Evolutionary conservation across 2,113 vertebrate species (phyloP).

Genomic region (Isurus oxyrinchus): DNA sequence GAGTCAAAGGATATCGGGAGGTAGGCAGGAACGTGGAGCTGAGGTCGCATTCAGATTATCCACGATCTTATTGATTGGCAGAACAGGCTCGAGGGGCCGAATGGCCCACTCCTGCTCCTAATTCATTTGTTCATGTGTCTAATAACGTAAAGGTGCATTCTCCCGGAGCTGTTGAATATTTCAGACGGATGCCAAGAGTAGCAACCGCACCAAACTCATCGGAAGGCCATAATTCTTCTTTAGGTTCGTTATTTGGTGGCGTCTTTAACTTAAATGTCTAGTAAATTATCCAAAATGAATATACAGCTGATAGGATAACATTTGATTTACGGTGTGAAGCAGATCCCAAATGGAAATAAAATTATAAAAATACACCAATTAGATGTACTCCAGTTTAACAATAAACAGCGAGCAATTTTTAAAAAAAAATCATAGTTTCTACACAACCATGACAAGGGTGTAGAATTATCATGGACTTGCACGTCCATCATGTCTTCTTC

Average conservation of each 20-base stretch:
- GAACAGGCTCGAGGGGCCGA: no score
- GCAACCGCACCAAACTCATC: not conserved
- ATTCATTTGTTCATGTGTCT: no score
- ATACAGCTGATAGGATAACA: not conserved
- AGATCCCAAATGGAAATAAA: not conserved
- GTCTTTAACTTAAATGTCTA: not conserved
- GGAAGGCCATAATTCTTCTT: not conserved
- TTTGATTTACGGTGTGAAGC: not conserved
- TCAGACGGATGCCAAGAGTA: not conserved
- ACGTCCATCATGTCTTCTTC: not conserved
- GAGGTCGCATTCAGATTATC: no score
- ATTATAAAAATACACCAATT: not conserved
- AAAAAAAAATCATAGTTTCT: not conserved
- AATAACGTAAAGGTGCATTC: not conserved
- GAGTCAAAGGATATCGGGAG: no score
- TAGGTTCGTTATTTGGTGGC: not conserved
- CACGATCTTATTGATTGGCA: no score
- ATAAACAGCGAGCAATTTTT: not conserved
- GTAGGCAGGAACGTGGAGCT: no score
- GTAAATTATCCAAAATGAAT: not conserved
- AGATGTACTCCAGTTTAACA: not conserved
- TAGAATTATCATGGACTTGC: not conserved
- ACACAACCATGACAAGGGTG: not conserved
- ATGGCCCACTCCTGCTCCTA: no score
- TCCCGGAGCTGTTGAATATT: not conserved